Conservation (phyloP, 2,888 invertebrate genomes). For the Protula sp. region DNA sequence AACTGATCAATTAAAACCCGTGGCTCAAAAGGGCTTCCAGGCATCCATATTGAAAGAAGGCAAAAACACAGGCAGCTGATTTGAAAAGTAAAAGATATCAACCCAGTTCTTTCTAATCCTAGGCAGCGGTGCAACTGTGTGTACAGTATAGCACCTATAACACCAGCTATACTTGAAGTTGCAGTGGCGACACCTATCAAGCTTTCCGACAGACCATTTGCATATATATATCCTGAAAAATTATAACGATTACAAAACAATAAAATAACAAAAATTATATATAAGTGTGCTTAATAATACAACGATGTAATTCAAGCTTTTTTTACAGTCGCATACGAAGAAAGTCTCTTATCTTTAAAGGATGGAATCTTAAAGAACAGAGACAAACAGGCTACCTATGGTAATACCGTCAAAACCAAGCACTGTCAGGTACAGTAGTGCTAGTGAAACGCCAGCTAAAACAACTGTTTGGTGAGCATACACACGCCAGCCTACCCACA, state of each 20-base stretch:
- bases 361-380: not conserved
- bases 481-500: not conserved
- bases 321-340: no score
- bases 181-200: not conserved
- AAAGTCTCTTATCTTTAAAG: not conserved
- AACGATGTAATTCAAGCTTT: no score
- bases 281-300: no score
- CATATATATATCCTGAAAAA: not conserved
- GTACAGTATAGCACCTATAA: not conserved
- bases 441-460: not conserved
- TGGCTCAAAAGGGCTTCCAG: not conserved
- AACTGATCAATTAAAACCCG: not conserved
- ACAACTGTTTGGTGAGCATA: not conserved
- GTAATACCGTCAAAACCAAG: slow-evolving; percentile 1
- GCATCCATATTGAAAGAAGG: not conserved
- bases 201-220: not conserved
- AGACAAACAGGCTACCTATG: not conserved
- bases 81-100: not conserved
- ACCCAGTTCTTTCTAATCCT: not conserved
- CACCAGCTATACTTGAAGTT: not conserved
- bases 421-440: not conserved
- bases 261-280: no score
- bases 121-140: not conserved
- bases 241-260: no score
- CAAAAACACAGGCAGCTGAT: not conserved